Evolutionary conservation across 2,888 invertebrate genomes (phyloP).

Genomic region (Nysson spinosus): DNA sequence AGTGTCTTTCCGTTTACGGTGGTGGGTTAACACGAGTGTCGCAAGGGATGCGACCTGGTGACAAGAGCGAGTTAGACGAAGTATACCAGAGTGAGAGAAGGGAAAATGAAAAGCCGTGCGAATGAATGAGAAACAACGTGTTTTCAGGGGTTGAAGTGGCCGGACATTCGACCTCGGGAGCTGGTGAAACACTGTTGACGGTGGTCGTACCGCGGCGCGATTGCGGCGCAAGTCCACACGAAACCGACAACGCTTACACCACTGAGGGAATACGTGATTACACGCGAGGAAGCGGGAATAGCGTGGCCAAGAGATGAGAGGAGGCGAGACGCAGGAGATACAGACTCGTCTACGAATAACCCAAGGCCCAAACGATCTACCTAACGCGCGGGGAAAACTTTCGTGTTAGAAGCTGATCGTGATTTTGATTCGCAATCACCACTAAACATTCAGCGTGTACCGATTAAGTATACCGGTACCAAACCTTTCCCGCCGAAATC

Average conservation of each 20-base stretch:
- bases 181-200: conserved; percentile 69
- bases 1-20: conserved; percentile 7
- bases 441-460: background rate
- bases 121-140: conserved; percentile 22
- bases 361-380: conserved; percentile 33
- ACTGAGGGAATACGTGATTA: conserved; percentile 36
- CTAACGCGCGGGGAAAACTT: conserved; percentile 5
- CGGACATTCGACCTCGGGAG: conserved; percentile 71
- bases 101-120: conserved; percentile 8
- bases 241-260: conserved; percentile 41
- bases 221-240: conserved; percentile 63
- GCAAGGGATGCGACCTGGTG: too few relatives aligned
- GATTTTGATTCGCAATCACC: background rate
- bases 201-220: conserved; percentile 60
- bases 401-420: background rate
- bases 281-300: conserved; percentile 40
- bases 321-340: conserved; percentile 35
- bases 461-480: background rate
- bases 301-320: conserved; percentile 8
- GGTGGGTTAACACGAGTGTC: too few relatives aligned
- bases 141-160: conserved; percentile 57
- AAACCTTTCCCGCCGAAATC: conserved; percentile 1
- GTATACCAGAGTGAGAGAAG: conserved; percentile 6
- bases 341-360: conserved; percentile 28
- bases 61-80: background rate